These are phyloP conservation scores for Cathartes aura DNA, from an alignment of 2,113 vertebrate genomes.

Conservation along the genomic window DNA sequence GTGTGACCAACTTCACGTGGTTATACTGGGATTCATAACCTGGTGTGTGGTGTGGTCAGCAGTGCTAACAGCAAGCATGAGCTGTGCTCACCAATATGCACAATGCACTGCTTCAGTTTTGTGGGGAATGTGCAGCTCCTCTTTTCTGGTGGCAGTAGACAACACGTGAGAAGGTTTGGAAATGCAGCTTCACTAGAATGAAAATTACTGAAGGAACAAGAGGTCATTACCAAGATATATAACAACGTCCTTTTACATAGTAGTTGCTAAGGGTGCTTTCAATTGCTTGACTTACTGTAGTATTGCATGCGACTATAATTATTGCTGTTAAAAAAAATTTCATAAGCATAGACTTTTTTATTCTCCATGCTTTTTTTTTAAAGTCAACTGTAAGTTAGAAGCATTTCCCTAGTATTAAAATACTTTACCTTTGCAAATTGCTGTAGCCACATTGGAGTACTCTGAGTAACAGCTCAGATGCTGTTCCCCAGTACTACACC, in stretches of 20 bases:
- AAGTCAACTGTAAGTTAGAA: not conserved
- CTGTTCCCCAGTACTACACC: not conserved
- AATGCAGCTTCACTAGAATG: not conserved
- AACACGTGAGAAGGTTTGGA: not conserved
- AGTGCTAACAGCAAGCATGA: not conserved
- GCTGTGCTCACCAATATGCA: not conserved
- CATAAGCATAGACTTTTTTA: not conserved
- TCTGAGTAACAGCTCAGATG: not conserved
- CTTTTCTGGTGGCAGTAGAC: not conserved
- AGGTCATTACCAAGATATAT: not conserved
- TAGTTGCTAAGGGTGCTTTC: not conserved
- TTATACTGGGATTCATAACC: not conserved
- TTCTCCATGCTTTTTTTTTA: not conserved
- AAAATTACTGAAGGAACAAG: not conserved
- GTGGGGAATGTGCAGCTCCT: not conserved
- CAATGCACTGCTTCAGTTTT: fast-evolving
- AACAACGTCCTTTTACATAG: not conserved
- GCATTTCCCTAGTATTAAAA: not conserved
- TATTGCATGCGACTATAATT: not conserved
- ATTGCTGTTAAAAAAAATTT: not conserved
- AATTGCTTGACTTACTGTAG: not conserved
- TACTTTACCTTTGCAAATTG: not conserved
- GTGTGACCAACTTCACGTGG: fast-evolving
- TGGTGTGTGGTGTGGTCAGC: not conserved
- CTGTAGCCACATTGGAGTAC: not conserved